Evolutionary conservation across 2,797 vertebrate species (phyloP).

Genomic region (Fringilla coelebs): DNA sequence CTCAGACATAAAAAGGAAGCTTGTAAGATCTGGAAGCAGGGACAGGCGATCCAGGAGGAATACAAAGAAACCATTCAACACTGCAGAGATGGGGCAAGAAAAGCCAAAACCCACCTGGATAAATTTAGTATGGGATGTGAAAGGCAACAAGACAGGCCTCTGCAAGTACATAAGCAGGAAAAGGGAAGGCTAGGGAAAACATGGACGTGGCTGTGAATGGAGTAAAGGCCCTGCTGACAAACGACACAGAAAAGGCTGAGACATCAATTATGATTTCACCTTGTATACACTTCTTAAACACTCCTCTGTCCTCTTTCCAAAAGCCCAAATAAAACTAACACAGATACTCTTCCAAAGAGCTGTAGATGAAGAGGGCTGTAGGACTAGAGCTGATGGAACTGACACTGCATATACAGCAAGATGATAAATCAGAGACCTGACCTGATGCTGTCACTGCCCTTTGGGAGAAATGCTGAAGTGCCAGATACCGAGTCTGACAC

Average conservation of each 20-base stretch:
- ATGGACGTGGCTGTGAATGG: accelerated
- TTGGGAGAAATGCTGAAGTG: not conserved
- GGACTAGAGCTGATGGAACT: not conserved
- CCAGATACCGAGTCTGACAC: accelerated
- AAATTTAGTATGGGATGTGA: not conserved
- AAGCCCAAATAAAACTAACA: not conserved
- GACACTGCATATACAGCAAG: not conserved
- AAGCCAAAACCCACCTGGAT: not conserved
- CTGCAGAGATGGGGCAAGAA: not conserved
- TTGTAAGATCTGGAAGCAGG: not conserved
- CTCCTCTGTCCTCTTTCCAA: not conserved
- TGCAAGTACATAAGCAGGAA: not conserved
- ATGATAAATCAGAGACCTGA: not conserved
- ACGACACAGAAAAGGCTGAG: not conserved
- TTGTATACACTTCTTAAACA: not conserved
- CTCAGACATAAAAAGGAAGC: not conserved
- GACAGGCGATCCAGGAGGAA: accelerated
- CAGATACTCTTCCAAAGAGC: not conserved
- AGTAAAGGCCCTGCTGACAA: not conserved
- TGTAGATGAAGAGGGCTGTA: not conserved
- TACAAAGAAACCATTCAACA: not conserved
- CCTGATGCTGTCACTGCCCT: not conserved
- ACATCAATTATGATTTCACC: not conserved
- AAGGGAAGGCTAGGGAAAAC: not conserved
- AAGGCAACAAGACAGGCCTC: not conserved